Percentiles rank a stretch among this genome's conserved stretches.
These are phyloP conservation scores for Drosophila eohydei DNA, from an alignment of 2,888 invertebrate species.

Conservation along the genomic window DNA sequence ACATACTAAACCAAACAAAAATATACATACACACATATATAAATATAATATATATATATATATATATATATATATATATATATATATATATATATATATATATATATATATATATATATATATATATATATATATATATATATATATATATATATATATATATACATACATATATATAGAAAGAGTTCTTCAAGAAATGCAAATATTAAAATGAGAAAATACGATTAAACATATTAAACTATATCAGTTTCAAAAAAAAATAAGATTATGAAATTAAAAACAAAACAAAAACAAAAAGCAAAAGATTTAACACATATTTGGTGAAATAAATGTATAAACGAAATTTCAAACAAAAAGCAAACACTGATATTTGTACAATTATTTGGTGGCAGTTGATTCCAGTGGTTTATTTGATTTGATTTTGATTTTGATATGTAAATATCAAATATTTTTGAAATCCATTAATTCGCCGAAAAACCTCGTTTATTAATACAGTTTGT, in stretches of 20 bases:
- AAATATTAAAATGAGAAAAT: constrained; percentile 36
- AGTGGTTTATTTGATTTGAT: neutral
- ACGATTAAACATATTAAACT: constrained; percentile 66
- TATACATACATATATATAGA: constrained; percentile 44
- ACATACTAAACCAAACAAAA: constrained; percentile 31
- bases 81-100: constrained; percentile 36
- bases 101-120: constrained; percentile 23
- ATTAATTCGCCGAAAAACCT: neutral
- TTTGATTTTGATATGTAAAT: neutral
- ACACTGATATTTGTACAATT: neutral
- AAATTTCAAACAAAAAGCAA: constrained; percentile 69
- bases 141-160: constrained; percentile 16
- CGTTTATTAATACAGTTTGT: neutral
- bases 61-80: neutral
- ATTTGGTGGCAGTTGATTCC: neutral
- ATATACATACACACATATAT: no score
- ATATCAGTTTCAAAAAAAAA: constrained; percentile 76
- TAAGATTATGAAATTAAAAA: constrained; percentile 39
- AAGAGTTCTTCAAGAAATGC: constrained; percentile 58
- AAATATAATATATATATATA: no score
- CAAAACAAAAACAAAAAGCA: constrained; percentile 34
- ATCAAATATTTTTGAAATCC: neutral
- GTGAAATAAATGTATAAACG: constrained; percentile 84
- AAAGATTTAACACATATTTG: constrained; percentile 67
- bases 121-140: no score